Evolutionary conservation across 2,113 vertebrate genomes (phyloP).

Genomic region (Pygoscelis adeliae): DNA sequence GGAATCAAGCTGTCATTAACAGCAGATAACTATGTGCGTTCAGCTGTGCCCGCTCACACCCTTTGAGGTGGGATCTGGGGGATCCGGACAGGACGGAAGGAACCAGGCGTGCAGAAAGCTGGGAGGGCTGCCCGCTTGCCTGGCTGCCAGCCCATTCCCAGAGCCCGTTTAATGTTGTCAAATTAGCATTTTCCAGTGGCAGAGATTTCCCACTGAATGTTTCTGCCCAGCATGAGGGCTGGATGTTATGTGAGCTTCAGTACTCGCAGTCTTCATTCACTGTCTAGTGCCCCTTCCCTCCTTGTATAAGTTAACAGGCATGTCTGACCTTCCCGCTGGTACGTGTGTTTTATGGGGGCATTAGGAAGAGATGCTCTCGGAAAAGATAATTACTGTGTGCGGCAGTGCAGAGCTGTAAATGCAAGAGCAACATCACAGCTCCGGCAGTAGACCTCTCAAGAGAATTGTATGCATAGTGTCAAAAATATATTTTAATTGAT

Average conservation of each 20-base stretch:
- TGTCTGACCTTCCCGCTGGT: neutral
- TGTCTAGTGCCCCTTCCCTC: neutral
- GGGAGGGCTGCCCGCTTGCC: neutral
- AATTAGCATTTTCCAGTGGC: neutral
- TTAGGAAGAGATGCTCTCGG: neutral
- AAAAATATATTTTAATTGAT: neutral
- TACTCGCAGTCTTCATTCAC: neutral
- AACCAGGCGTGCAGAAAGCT: neutral
- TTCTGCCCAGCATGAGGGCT: neutral
- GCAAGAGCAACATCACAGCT: neutral
- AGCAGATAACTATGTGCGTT: neutral
- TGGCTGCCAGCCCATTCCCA: neutral
- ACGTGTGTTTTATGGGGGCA: neutral
- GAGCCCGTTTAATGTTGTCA: neutral
- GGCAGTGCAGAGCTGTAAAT: neutral
- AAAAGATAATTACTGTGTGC: conserved; percentile 14
- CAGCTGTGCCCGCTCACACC: rapidly evolving
- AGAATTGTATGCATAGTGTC: neutral
- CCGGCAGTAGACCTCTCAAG: neutral
- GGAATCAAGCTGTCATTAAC: neutral
- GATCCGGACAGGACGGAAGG: rapidly evolving
- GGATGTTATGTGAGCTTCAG: neutral
- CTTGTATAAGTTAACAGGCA: neutral
- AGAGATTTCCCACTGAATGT: neutral
- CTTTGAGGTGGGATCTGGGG: neutral